Percentiles rank a stretch among this genome's conserved stretches.
phyloP scores from a whole-genome alignment of 2,797 vertebrate genomes.

The Cryptoblepharus egeriae region DNA sequence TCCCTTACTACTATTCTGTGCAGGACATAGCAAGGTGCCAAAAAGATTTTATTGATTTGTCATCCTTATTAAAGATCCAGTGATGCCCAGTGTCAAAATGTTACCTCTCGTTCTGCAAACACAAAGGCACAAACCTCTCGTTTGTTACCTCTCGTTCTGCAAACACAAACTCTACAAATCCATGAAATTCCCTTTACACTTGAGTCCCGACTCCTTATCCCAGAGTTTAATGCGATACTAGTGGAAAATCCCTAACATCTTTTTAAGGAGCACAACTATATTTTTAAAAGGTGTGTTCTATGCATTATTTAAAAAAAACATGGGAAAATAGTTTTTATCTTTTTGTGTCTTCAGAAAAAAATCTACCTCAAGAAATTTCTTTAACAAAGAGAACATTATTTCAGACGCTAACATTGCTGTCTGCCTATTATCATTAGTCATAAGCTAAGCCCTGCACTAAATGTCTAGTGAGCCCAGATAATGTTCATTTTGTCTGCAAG shows the following conservation, averaged over 20 bases:
- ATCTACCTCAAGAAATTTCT: conserved; percentile 87
- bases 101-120: conserved; percentile 2
- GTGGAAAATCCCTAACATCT: conserved; percentile 54
- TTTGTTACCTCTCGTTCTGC: conserved; percentile 2
- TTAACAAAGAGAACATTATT: conserved; percentile 92
- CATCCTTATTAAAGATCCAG: neutral
- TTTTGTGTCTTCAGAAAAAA: conserved; percentile 77
- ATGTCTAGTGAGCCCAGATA: conserved; percentile 96
- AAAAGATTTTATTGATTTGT: conserved; percentile 13
- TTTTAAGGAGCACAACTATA: conserved; percentile 51
- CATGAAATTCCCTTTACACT: conserved; percentile 60
- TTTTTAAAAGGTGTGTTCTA: conserved; percentile 56
- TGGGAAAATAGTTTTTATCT: conserved; percentile 76
- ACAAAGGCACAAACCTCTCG: neutral
- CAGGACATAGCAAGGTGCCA: conserved; percentile 10
- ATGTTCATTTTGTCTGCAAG: conserved; percentile 97
- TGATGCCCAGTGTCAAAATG: neutral
- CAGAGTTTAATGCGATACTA: conserved; percentile 68
- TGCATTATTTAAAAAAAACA: conserved; percentile 57
- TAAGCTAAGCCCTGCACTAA: conserved; percentile 89
- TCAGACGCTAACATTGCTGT: conserved; percentile 90
- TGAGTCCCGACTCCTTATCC: conserved; percentile 53
- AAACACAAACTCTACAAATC: neutral
- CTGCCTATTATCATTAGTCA: conserved; percentile 92
- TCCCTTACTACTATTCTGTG: neutral